Base-by-base conservation (phyloP, 2,888 invertebrate genomes). In the Aquatica leii region DNA sequence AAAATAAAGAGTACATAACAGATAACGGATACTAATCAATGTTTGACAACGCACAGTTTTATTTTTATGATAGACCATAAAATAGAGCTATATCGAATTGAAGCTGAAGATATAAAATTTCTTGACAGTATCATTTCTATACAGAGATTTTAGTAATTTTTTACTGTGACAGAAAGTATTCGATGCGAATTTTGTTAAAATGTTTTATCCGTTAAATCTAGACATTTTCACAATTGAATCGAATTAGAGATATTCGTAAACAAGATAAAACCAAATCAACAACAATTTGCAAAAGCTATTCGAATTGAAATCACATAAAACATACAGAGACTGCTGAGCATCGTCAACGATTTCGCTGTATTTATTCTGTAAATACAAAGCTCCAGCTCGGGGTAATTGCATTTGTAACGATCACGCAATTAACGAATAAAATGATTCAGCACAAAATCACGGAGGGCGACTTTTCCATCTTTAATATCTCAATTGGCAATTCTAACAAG, bases 381-480 rank as follows among this genome's bases (percentile, higher is more conserved):
- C 77, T 72, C 73, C 71, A 72, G 74, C 73, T 77, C 74, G 73
- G 74, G 77, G 77, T 80, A 80, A 80, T 80, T 80, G 78, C 77
- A 78, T 80, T 79, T 78, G 77, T 76, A 80, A 79, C 79, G 80
- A 79, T 79, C 79, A 78, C 72, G 75, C 80, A 79, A 80, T 80
- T 80, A 80, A 74, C 76, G 77, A 76, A 76, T 76, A 74, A 75
- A 77, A 76, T 74, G 79, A 78, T 77, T 79, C 78, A 78, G 79
- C 78, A 76, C 72, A 77, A 78, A 78, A 77, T 76, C 76, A 72
- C 60, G 60, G 43, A 64, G 59, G 58, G 61, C 61, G 57, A 68
- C 67, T 62, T 73, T 74, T 73, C 67, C 74, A 71, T 73, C 74
- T 74, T 75, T 74, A 75, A 76, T 76, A 76, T 72, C 73, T 73